phyloP scores from a whole-genome alignment of 2,113 vertebrate species.

The Ciconia stormi region DNA sequence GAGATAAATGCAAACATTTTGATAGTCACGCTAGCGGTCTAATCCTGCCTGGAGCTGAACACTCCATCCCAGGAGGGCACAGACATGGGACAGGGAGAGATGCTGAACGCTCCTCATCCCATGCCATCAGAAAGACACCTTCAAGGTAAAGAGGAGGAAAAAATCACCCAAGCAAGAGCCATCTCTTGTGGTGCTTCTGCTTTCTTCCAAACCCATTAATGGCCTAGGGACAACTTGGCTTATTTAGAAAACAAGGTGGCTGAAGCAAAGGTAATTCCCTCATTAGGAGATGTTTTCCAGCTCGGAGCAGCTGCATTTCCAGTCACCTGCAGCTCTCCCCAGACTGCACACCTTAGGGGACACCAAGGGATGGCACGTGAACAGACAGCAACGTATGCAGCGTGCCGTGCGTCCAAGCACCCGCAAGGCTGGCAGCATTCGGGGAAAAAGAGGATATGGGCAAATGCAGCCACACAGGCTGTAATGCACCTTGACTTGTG shows the following conservation, averaged over 20 bases:
- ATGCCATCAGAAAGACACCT: neutral
- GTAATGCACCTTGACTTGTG: neutral
- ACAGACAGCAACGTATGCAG: neutral
- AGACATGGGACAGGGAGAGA: neutral
- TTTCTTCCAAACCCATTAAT: neutral
- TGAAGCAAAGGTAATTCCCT: neutral
- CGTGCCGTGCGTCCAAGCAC: accelerated
- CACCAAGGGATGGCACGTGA: neutral
- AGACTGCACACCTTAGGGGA: neutral
- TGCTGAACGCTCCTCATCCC: neutral
- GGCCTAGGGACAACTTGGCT: neutral
- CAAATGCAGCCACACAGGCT: neutral
- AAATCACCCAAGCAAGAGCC: neutral
- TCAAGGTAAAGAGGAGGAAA: neutral
- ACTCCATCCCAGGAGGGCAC: neutral
- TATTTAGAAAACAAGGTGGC: neutral
- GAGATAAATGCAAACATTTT: neutral
- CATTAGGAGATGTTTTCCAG: neutral
- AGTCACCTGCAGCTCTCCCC: neutral
- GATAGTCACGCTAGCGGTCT: neutral
- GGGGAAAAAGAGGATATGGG: neutral
- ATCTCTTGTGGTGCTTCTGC: neutral
- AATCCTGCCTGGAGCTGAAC: neutral
- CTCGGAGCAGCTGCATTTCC: neutral
- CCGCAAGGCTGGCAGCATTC: neutral